Percentiles rank a stretch among this genome's conserved stretches.
Evolutionary conservation across 2,113 vertebrate species (phyloP).

Genomic region (Istiophorus platypterus): DNA sequence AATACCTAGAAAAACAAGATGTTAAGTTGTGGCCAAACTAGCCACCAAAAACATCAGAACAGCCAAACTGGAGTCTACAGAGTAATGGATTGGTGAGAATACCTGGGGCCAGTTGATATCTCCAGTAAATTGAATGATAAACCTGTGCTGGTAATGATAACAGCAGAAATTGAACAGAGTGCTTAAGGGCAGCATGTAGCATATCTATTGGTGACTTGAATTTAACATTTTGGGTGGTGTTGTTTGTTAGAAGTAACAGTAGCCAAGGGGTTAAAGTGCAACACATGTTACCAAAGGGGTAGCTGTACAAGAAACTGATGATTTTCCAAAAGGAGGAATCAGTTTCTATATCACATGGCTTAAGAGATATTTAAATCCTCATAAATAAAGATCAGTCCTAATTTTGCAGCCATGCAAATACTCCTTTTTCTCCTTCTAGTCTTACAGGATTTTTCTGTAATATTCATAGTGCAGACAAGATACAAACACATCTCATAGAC

Average conservation of each 20-base stretch:
- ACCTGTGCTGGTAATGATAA: slow-evolving; percentile 3
- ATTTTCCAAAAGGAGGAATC: neutral
- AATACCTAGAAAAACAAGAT: no score
- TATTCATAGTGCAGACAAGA: neutral
- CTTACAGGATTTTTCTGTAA: neutral
- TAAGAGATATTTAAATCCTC: neutral
- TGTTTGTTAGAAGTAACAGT: slow-evolving; percentile 10
- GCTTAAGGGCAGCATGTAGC: slow-evolving; percentile 10
- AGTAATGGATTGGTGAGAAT: neutral
- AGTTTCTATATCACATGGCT: neutral
- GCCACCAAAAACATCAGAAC: neutral
- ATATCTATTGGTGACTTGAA: neutral
- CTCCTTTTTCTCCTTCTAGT: neutral
- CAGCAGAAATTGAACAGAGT: slow-evolving; percentile 5
- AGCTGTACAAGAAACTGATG: neutral
- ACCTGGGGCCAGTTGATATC: neutral
- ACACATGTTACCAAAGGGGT: neutral
- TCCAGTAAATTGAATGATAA: neutral
- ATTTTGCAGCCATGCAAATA: slow-evolving; percentile 5
- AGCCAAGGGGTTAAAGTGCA: slow-evolving; percentile 5
- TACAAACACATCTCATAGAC: neutral
- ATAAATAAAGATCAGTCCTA: slow-evolving; percentile 8
- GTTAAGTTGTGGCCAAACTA: slow-evolving; percentile 29
- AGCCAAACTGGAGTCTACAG: neutral
- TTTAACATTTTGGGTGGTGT: slow-evolving; percentile 23